Base-by-base conservation (phyloP, 2,888 invertebrate species). In the Ethmia dodecea region DNA sequence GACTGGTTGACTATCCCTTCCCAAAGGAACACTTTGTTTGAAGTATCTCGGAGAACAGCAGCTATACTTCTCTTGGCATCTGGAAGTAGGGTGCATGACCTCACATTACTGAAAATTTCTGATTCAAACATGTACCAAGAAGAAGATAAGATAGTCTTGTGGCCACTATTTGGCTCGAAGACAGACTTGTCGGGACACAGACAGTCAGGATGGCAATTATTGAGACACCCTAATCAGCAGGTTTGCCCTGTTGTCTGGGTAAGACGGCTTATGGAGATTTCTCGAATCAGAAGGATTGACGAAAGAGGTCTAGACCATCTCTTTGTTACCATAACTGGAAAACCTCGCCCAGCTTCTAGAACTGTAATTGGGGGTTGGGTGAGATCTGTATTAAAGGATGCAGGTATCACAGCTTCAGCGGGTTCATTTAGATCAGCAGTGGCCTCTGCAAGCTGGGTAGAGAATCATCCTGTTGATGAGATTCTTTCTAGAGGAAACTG, bases 1-100 rank as follows among this genome's bases (percentile, higher is more conserved):
- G 27, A 42, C 9, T 45, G 37, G 38, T 10, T 43, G 13, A 42
- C 43, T 43, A 45, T 13, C 15, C 9, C 1, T 10, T 4, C 13
- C 9, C 5, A 24, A 9, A n/a, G n/a, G 2, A 25, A n/a, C 10
- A 25, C 8, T 14, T 3, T 22, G n/a, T 32, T 32, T 25, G 15
- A 32, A 11, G 13, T 6, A 2, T 5, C 4, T 5, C 13, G 32
- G 22, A 13, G 15, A 10, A 12, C n/a, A n/a, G 24, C 32, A 3
- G 10, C 16, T 14, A n/a, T 32, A 14, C 10, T 32, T 9, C 10
- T 32, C 8, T 10, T 32, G 15, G 22, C 14, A 5, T 32, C 32
- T 3, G 32, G 32, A 11, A 5, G 32, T 5, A 13, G 32, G 5
- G 10, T 32, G 3, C 32, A 32, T 25, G 32, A 32, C 10, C 22